These are phyloP conservation scores for Drosophila kambysellisi DNA, from an alignment of 2,888 invertebrate genomes.

Conservation along the genomic window DNA sequence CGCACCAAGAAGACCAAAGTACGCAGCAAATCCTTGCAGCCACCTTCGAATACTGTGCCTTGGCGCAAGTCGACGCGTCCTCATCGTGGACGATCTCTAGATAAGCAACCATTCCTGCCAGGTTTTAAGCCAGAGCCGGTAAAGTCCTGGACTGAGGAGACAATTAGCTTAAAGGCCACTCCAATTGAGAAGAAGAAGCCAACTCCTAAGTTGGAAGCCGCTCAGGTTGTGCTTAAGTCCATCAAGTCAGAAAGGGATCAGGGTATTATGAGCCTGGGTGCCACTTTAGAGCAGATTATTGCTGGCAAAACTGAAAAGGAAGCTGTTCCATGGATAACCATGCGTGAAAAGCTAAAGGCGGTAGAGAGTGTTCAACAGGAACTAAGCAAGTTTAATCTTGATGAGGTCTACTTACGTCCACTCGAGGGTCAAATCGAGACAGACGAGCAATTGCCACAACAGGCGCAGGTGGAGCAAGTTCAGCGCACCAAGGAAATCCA, in stretches of 20 bases:
- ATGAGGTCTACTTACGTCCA: constrained; percentile 85
- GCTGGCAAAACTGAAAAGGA: constrained; percentile 84
- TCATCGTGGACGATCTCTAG: constrained; percentile 86
- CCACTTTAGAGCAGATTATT: constrained; percentile 84
- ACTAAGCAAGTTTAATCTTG: constrained; percentile 83
- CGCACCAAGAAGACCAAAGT: constrained; percentile 82
- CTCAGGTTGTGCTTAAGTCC: constrained; percentile 86
- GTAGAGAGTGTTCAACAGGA: constrained; percentile 85
- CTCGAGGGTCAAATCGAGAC: constrained; percentile 70
- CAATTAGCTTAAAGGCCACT: constrained; percentile 87
- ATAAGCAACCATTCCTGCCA: constrained; percentile 83
- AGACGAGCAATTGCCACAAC: constrained; percentile 69
- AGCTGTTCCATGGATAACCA: constrained; percentile 84
- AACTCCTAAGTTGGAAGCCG: constrained; percentile 86
- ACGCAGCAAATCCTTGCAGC: constrained; percentile 85
- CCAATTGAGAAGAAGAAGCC: constrained; percentile 86
- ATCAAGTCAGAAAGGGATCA: constrained; percentile 86
- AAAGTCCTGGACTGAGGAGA: constrained; percentile 89
- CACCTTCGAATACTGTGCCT: constrained; percentile 82
- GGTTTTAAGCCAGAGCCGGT: constrained; percentile 84
- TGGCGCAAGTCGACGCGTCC: constrained; percentile 84
- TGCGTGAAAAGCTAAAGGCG: constrained; percentile 83
- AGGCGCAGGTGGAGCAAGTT: constrained; percentile 82
- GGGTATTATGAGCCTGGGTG: constrained; percentile 83
- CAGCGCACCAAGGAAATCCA: constrained; percentile 84